A percentile compares a stretch with the other conserved stretches of the same genome.
phyloP scores from a whole-genome alignment of 2,113 vertebrate species.

The Marmota flaviventris region DNA sequence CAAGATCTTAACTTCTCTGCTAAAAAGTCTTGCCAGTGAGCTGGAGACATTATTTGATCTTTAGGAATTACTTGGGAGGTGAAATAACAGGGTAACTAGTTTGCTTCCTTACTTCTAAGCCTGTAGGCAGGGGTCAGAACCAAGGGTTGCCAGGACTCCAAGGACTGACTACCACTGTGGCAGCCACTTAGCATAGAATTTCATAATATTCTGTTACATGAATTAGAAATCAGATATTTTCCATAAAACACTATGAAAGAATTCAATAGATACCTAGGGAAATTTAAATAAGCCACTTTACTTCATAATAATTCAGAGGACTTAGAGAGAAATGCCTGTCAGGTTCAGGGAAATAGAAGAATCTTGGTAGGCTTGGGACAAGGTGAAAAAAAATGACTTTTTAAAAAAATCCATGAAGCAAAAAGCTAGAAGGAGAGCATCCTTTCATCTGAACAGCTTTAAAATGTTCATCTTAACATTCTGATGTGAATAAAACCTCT shows the following conservation, averaged over 20 bases:
- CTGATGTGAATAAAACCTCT: background rate
- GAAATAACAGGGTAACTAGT: background rate
- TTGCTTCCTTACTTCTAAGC: background rate
- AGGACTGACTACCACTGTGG: background rate
- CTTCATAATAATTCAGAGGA: slow-evolving; percentile 69
- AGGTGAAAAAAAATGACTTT: background rate
- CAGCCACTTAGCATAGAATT: slow-evolving; percentile 66
- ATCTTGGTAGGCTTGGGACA: background rate
- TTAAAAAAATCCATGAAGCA: background rate
- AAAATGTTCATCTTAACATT: slow-evolving; percentile 21
- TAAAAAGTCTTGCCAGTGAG: background rate
- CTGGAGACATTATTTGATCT: background rate
- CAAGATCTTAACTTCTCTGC: background rate
- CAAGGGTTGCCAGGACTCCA: background rate
- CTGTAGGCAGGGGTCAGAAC: background rate
- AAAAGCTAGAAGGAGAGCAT: slow-evolving; percentile 30
- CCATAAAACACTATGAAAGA: slow-evolving; percentile 71
- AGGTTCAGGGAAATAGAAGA: slow-evolving; percentile 69
- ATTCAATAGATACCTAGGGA: slow-evolving; percentile 76
- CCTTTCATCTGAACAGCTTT: background rate
- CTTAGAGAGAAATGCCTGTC: slow-evolving; percentile 55
- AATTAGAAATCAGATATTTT: slow-evolving; percentile 81
- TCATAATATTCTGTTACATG: slow-evolving; percentile 64
- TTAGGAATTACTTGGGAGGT: background rate
- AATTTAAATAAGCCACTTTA: slow-evolving; percentile 80